Conservation (phyloP, 23 tunicate species). For the Halocynthia aurantium region DNA sequence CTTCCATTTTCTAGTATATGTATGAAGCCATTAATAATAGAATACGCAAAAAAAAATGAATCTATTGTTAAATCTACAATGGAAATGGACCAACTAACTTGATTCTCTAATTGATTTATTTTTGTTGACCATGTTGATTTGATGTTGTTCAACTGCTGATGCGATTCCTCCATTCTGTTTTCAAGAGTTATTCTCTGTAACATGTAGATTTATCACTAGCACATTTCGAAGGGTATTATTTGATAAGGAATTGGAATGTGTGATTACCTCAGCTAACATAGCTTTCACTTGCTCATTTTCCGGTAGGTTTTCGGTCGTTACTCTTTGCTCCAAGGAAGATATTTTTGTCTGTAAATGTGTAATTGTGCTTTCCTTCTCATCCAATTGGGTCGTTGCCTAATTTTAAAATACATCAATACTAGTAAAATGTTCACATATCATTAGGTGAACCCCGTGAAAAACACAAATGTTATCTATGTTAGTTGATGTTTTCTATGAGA, state of each 20-base stretch:
- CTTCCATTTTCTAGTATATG: no score
- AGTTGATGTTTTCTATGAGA: no score
- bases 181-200: conserved; percentile 57
- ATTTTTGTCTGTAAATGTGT: conserved; percentile 47
- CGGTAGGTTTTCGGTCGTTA: conserved; percentile 63
- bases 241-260: background rate
- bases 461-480: no score
- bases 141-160: conserved; percentile 73
- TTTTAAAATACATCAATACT: background rate
- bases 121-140: conserved; percentile 90
- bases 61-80: background rate
- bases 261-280: conserved; percentile 47
- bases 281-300: conserved; percentile 82
- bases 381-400: conserved; percentile 51
- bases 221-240: background rate
- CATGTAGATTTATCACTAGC: background rate
- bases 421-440: background rate
- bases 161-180: conserved; percentile 68
- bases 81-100: conserved; percentile 3
- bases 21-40: no score
- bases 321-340: conserved; percentile 45
- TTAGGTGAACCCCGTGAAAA: background rate
- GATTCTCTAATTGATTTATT: conserved; percentile 77
- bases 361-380: conserved; percentile 48
- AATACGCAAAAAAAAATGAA: no score